Conservation (phyloP, 1,140 invertebrate species). For the Cardiocondyla obscurior region DNA sequence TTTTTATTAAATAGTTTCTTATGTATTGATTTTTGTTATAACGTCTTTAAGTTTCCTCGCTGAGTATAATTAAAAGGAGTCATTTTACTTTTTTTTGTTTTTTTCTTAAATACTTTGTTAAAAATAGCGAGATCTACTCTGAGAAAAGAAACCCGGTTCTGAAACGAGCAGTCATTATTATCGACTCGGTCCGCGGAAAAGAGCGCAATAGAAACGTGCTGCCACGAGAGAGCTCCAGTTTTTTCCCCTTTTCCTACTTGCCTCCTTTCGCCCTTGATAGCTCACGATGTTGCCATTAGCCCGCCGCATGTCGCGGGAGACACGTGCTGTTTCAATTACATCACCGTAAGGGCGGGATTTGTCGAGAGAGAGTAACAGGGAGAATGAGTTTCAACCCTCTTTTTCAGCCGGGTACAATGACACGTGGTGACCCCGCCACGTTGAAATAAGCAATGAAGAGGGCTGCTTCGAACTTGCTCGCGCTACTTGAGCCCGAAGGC, state of each 20-base stretch:
- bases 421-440: conserved; percentile 33
- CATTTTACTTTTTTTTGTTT: not conserved
- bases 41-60: not conserved
- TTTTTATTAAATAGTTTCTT: not conserved
- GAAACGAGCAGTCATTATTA: conserved; percentile 59
- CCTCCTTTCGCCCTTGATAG: conserved; percentile 63
- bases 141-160: not conserved
- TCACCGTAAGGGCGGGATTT: conserved; percentile 60
- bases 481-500: not conserved
- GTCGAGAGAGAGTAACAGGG: conserved; percentile 26
- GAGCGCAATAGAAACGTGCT: conserved; percentile 41
- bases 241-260: conserved; percentile 9
- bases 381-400: conserved; percentile 41
- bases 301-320: conserved; percentile 63
- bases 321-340: conserved; percentile 75
- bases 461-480: conserved; percentile 13
- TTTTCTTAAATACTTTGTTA: not conserved
- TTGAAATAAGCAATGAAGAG: conserved; percentile 35
- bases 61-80: not conserved
- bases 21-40: not conserved
- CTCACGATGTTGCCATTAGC: conserved; percentile 68
- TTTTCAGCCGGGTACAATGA: conserved; percentile 35
- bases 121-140: not conserved
- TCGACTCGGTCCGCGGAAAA: conserved; percentile 63
- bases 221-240: conserved; percentile 14